phyloP scores from a whole-genome alignment of 2,888 invertebrate genomes.

The Cheilosia vulpina region DNA sequence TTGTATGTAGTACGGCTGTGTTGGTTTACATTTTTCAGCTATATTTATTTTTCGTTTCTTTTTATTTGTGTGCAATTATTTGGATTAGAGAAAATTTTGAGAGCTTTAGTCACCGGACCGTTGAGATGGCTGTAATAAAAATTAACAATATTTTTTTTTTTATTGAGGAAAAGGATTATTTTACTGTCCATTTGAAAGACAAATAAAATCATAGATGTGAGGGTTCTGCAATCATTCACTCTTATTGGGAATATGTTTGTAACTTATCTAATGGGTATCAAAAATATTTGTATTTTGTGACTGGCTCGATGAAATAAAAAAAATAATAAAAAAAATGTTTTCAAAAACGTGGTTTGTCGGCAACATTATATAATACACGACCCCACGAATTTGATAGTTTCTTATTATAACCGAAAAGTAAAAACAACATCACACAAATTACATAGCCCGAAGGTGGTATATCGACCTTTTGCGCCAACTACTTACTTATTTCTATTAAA shows the following conservation, averaged over 20 bases:
- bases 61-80: slow-evolving; percentile 67
- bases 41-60: slow-evolving; percentile 42
- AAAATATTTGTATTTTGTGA: slow-evolving; percentile 28
- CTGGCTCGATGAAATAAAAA: background rate
- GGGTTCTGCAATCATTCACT: slow-evolving; percentile 66
- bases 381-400: background rate
- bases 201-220: slow-evolving; percentile 31
- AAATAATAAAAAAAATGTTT: background rate
- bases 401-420: no score
- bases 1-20: slow-evolving; percentile 44
- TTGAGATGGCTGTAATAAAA: slow-evolving; percentile 83
- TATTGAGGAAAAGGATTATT: slow-evolving; percentile 45
- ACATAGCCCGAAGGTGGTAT: no score
- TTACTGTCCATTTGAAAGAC: slow-evolving; percentile 3
- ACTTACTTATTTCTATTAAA: no score
- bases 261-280: background rate
- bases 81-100: slow-evolving; percentile 54
- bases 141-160: slow-evolving; percentile 58
- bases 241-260: background rate
- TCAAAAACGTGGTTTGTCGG: no score
- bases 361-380: background rate
- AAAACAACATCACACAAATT: no score
- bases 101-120: slow-evolving; percentile 84
- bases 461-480: no score
- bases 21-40: slow-evolving; percentile 68